Evolutionary conservation across 2,888 invertebrate genomes (phyloP), one percentile per base, ranked within the genome.

Genomic region (Oligia strigilis): DNA sequence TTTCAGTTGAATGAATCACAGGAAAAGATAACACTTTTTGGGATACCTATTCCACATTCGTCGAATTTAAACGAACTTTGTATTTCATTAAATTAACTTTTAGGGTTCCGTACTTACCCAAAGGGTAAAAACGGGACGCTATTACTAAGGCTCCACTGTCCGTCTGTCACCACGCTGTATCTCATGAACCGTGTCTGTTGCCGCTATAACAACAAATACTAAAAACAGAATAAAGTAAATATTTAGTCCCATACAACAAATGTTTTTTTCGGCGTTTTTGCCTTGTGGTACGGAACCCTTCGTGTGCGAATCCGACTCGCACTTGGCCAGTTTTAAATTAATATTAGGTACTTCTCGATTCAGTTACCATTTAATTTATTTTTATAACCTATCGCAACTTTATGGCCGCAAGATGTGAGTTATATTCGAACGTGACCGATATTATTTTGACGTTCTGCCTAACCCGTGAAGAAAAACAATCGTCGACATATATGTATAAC

Each of bases 1-100:
- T 75, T 72, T 75, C 23, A 75, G 60, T 46, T 85, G 67, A 72
- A 82, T 85, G 77, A 84, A 78, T 86, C 77, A 82, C 77, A 82
- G 77, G 72, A 75, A 75, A 82, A 60, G 52, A 85, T 85, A 75
- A 84, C 29, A 29, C 11, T 75, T 80, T 81, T 84, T 80, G 60
- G 71, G 40, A 49, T 66, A 43, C 17, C 55, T 70, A 65, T 40
- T 62, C 19, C 36, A 60, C 43, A 78, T 83, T 71, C 19, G 9
- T 64, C 19, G 29, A 0, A 29, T 58, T 64, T 58, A 2, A 29
- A 46, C 19, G 14, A n/a, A 29, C 2, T 66, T 79, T 52, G 29
- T 52, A 5, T 49, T 49, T 55, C 23, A 14, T 52, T 71, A 2
- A 17, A 70, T 49, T 81, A 40, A 69, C 55, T 69, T 5, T 81